phyloP scores from a whole-genome alignment of 1,140 invertebrate genomes.

The Nilaparvata lugens region DNA sequence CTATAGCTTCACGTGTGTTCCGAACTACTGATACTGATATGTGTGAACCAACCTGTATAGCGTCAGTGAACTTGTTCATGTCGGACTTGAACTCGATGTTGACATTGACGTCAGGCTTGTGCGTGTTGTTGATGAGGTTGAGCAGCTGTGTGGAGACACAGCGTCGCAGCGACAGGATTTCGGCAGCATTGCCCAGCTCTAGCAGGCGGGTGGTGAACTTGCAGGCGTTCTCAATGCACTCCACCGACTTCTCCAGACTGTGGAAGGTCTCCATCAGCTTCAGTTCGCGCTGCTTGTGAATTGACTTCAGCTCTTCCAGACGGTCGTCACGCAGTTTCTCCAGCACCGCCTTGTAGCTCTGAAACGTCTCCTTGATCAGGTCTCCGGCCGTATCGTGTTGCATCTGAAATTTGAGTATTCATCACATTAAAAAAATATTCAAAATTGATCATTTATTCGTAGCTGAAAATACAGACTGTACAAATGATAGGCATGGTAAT shows the following conservation, averaged over 20 bases:
- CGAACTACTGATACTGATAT: too few relatives aligned
- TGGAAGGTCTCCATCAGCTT: slow-evolving; percentile 81
- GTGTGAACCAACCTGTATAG: slow-evolving; percentile 41
- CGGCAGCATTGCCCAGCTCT: slow-evolving; percentile 69
- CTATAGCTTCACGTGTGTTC: too few relatives aligned
- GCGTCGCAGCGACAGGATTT: slow-evolving; percentile 71
- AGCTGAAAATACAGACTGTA: too few relatives aligned
- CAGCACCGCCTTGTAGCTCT: slow-evolving; percentile 69
- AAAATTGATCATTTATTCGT: too few relatives aligned
- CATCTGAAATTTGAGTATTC: slow-evolving; percentile 22
- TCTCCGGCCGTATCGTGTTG: slow-evolving; percentile 79
- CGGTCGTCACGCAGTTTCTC: slow-evolving; percentile 67
- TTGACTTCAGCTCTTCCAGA: slow-evolving; percentile 61
- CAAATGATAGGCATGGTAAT: too few relatives aligned
- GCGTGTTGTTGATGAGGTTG: slow-evolving; percentile 66
- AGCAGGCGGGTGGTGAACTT: slow-evolving; percentile 70
- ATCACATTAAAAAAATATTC: too few relatives aligned
- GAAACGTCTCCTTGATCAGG: slow-evolving; percentile 74
- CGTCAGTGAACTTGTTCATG: slow-evolving; percentile 62
- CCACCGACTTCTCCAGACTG: slow-evolving; percentile 64
- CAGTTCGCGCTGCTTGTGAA: slow-evolving; percentile 76
- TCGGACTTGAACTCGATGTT: slow-evolving; percentile 76
- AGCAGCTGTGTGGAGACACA: slow-evolving; percentile 63
- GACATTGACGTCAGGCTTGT: slow-evolving; percentile 65
- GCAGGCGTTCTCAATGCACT: slow-evolving; percentile 73